Evolutionary conservation across 1,140 invertebrate species (phyloP), one percentile per base, ranked within the genome.

Genomic region (Yoshiicerus persimilis): DNA sequence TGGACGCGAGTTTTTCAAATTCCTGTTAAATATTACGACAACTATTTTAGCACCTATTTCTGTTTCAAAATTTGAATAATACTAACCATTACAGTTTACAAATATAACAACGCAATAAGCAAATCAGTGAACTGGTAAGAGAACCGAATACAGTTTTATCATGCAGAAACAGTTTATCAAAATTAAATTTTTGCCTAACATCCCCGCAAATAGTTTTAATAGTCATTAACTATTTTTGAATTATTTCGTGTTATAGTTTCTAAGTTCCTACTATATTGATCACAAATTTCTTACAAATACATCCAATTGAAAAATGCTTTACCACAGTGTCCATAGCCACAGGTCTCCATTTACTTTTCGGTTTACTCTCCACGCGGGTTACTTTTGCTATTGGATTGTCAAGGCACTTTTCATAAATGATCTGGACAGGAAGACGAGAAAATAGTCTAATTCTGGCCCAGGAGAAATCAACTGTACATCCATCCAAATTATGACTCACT

Each of bases 341-440:
- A 20, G 99, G 99, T 91, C 99, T 94, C 98, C 97, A 99, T 93
- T 99, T 99, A 86, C 94, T 96, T 93, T 99, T 99, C 0, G 96
- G 96, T 92, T 98, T 98, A 62, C 95, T 96, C 25, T 94, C 95
- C 5, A 99, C 95, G 91, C 95, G 96, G 87, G 95, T 94, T 0
- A 99, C 97, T 70, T 93, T 96, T 0, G 98, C 98, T 30, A 92
- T 92, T 6, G 96, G 96, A 91, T 95, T 95, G 92, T 98, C 95
- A 75, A 94, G 91, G 88, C 96, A 97, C 6, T 96, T 94, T 86
- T 97, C 95, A 90, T 96, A 95, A 84, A 98, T 93, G 34, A 97
- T 95, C 91, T 96, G 93, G 91, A 96, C 97, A 0, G 96, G 95
- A 27, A 95, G 92, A 92, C 97, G 94, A 93, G 99, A 96, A 93